phyloP scores from a whole-genome alignment of 1,140 invertebrate genomes.

The Coelopa frigida region DNA sequence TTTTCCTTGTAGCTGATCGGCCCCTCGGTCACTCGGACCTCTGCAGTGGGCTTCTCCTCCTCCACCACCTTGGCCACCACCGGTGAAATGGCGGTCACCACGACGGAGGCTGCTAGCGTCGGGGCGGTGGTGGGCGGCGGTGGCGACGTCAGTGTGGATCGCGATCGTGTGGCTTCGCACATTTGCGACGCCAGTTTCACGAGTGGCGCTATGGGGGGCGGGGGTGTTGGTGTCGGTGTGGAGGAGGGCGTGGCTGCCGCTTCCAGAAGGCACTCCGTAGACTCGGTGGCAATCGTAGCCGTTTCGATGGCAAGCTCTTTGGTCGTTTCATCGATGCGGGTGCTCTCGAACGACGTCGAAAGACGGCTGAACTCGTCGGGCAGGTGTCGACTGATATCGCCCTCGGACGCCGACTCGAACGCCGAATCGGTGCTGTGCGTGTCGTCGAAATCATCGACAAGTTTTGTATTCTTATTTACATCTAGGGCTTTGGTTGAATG shows the following conservation, averaged over 20 bases:
- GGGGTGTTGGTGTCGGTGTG: slow-evolving; percentile 15
- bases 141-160: neutral
- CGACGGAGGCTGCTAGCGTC: neutral
- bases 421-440: slow-evolving; percentile 43
- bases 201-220: slow-evolving; percentile 9
- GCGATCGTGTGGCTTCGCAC: slow-evolving; percentile 13
- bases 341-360: slow-evolving; percentile 36
- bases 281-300: slow-evolving; percentile 40
- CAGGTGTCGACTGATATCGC: slow-evolving; percentile 39
- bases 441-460: slow-evolving; percentile 35
- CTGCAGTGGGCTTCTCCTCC: neutral
- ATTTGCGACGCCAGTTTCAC: slow-evolving; percentile 5
- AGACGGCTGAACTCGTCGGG: slow-evolving; percentile 38
- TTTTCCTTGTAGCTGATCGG: no score
- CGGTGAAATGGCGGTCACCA: neutral
- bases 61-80: neutral
- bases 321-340: slow-evolving; percentile 29
- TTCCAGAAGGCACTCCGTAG: slow-evolving; percentile 30
- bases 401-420: slow-evolving; percentile 40
- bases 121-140: neutral
- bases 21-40: no score
- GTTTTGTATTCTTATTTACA: slow-evolving; percentile 34
- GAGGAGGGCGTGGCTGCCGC: slow-evolving; percentile 18
- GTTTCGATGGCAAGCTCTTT: slow-evolving; percentile 39
- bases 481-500: slow-evolving; percentile 18